These are phyloP conservation scores for Dascyllus trimaculatus DNA, from an alignment of 2,113 vertebrate species.

Conservation along the genomic window DNA sequence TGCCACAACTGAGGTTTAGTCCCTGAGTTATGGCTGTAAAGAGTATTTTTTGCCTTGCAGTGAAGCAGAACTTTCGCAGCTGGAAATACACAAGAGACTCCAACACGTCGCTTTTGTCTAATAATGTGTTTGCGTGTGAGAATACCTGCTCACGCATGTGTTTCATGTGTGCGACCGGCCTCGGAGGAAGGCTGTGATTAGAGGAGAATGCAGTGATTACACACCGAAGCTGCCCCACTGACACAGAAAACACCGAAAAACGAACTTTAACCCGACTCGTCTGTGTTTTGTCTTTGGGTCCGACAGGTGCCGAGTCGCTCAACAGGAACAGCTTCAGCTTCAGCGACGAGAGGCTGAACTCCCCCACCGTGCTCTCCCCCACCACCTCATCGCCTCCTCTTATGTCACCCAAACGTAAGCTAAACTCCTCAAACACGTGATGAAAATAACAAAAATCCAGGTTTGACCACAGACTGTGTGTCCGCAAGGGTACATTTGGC, in stretches of 20 bases:
- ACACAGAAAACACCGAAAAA: conserved; percentile 34
- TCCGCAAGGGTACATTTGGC: too few relatives aligned
- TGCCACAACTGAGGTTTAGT: too few relatives aligned
- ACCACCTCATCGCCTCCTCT: conserved; percentile 81
- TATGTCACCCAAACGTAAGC: conserved; percentile 89
- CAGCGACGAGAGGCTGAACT: conserved; percentile 95
- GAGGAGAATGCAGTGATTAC: conserved; percentile 63
- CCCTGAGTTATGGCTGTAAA: too few relatives aligned
- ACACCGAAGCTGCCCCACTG: conserved; percentile 48
- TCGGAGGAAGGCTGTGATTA: conserved; percentile 57
- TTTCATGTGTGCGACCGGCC: conserved; percentile 27
- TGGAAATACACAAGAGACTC: too few relatives aligned
- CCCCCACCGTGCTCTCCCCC: conserved; percentile 85
- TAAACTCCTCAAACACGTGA: neutral
- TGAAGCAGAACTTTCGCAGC: neutral
- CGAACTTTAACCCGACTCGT: conserved; percentile 8
- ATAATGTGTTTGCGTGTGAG: neutral
- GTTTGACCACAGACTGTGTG: neutral
- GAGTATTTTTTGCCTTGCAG: too few relatives aligned
- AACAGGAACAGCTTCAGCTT: conserved; percentile 94
- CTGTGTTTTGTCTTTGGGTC: conserved; percentile 13
- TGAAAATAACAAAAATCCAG: neutral
- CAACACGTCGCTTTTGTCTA: neutral
- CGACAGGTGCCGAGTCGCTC: conserved; percentile 92
- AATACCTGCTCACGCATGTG: conserved; percentile 23